These are phyloP conservation scores for Rhingia rostrata DNA, from an alignment of 2,888 invertebrate genomes.

Conservation along the genomic window DNA sequence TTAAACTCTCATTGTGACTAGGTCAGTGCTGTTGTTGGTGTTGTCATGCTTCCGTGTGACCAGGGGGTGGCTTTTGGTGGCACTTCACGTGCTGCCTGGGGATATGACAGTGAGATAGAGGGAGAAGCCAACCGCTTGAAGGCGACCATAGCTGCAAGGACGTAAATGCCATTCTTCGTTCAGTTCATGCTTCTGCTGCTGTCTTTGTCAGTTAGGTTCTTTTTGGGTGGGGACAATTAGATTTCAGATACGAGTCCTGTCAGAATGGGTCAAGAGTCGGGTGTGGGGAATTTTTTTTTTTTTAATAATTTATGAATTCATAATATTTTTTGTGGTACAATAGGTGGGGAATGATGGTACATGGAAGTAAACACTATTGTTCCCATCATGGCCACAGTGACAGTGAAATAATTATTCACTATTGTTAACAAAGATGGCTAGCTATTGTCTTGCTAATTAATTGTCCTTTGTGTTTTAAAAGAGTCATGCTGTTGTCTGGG, in stretches of 20 bases:
- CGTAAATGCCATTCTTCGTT: slow-evolving; percentile 37
- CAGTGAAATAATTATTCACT: slow-evolving; percentile 35
- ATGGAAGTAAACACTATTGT: slow-evolving; percentile 51
- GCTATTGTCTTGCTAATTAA: slow-evolving; percentile 63
- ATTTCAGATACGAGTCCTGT: slow-evolving; percentile 16
- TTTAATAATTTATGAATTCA: slow-evolving; percentile 11
- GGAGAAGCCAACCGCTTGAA: slow-evolving; percentile 11
- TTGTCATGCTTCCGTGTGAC: slow-evolving; percentile 54
- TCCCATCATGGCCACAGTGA: slow-evolving; percentile 52
- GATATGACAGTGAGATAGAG: neutral
- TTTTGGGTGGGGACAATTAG: slow-evolving; percentile 42
- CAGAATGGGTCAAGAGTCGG: slow-evolving; percentile 14
- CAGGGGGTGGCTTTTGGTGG: slow-evolving; percentile 30
- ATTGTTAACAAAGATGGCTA: slow-evolving; percentile 26
- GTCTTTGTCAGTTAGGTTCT: slow-evolving; percentile 45
- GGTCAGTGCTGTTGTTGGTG: slow-evolving; percentile 65
- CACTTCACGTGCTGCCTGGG: slow-evolving; percentile 31
- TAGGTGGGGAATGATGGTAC: slow-evolving; percentile 1
- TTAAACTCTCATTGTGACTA: slow-evolving; percentile 62
- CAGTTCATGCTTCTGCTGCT: slow-evolving; percentile 31
- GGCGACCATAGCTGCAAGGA: slow-evolving; percentile 15
- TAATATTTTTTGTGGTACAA: slow-evolving; percentile 32
- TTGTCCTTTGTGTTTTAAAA: slow-evolving; percentile 17
- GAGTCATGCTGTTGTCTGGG: no score
- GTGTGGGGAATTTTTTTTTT: slow-evolving; percentile 2